Evolutionary conservation across 2,113 vertebrate species (phyloP).

Genomic region (Prunella fulvescens): DNA sequence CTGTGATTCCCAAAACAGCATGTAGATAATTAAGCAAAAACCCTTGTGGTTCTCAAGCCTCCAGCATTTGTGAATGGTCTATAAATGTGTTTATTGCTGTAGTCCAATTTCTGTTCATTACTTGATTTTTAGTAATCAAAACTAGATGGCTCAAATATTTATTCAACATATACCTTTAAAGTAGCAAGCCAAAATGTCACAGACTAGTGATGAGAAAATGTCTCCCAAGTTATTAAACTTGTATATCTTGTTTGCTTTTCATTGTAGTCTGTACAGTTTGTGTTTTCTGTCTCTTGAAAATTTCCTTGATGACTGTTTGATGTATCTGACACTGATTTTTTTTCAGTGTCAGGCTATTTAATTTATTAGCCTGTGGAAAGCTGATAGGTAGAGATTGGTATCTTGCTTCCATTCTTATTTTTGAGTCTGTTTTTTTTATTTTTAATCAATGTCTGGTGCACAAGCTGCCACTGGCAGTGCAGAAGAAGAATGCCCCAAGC

Average conservation of each 20-base stretch:
- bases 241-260: neutral
- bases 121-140: neutral
- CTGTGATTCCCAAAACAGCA: neutral
- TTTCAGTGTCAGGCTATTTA: neutral
- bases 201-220: neutral
- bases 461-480: neutral
- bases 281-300: neutral
- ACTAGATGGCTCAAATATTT: neutral
- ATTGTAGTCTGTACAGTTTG: neutral
- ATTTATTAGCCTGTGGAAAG: neutral
- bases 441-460: neutral
- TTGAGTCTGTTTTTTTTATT: neutral
- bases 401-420: conserved; percentile 4
- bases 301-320: conserved; percentile 35
- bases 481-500: neutral
- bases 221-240: neutral
- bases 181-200: neutral
- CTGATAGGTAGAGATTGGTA: neutral
- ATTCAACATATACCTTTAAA: neutral
- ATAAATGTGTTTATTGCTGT: neutral
- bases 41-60: neutral
- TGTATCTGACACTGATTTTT: conserved; percentile 1
- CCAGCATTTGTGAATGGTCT: neutral
- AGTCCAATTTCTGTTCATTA: neutral
- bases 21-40: neutral